Evolutionary conservation across 2,888 invertebrate genomes (phyloP), one percentile per base, ranked within the genome.

Genomic region (Cenopis cana): DNA sequence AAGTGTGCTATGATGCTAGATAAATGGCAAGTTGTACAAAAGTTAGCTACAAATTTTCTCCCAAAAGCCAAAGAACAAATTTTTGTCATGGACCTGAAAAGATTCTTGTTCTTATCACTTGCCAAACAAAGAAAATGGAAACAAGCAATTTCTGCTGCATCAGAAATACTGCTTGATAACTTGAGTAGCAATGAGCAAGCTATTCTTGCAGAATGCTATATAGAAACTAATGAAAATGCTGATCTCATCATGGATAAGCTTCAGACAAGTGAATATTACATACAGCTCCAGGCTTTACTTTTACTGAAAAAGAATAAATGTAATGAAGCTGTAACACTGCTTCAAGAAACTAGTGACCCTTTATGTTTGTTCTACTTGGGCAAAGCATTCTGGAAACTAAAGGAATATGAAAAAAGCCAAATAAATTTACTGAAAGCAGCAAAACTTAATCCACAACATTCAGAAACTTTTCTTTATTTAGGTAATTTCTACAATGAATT

Each of bases 381-480:
- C 1, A 89, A 91, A 80, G 90, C 95, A 68, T 94, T 95, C 83
- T 95, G 95, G 94, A 88, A 94, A 79, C 80, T 94, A 18, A 85
- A 93, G 54, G 88, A 95, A 72, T 94, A 93, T 86, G 93, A 95
- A 41, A 94, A 95, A 75, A 94, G 95, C 76, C 88, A 96, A 41
- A 89, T 94, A 72, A 94, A 94, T 74, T 94, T 97, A 78, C 85
- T 97, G 6, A 96, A 95, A 92, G 95, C 96, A 60, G 95, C 96
- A 1, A 95, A 97, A 85, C 85, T 95, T 12, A 95, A 97, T 83
- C 95, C 97, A n/a, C 95, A 96, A 80, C 95, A 96, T 88, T 95
- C 95, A 78, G 93, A 95, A 64, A 96, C 96, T 76, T 97, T 98
- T 85, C 88, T 96, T 41, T 95, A 96, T 84, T 91, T 98, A 74